Evolutionary conservation across 2,113 vertebrate genomes (phyloP).

Genomic region (Shinisaurus crocodilurus): DNA sequence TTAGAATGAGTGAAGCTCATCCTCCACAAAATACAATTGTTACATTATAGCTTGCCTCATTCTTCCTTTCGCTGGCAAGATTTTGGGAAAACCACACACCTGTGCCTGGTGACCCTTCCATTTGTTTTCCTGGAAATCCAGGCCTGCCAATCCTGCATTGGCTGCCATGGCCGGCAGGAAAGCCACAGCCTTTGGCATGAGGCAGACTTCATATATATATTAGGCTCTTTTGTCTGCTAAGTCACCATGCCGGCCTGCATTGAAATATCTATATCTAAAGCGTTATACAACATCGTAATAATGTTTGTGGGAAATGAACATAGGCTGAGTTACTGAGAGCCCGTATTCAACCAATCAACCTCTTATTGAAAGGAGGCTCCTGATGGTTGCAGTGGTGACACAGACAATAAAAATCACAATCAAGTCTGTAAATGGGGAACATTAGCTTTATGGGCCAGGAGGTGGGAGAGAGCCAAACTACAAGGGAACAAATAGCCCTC

Average conservation of each 20-base stretch:
- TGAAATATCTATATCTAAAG: constrained; percentile 73
- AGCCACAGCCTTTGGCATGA: constrained; percentile 74
- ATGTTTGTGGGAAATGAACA: constrained; percentile 82
- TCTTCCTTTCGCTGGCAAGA: not conserved
- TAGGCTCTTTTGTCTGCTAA: constrained; percentile 78
- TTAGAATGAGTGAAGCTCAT: not conserved
- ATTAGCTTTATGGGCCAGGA: constrained; percentile 33
- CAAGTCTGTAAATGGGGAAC: constrained; percentile 37
- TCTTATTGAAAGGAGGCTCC: constrained; percentile 67
- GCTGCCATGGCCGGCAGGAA: constrained; percentile 69
- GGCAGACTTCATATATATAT: constrained; percentile 83
- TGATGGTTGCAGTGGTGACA: constrained; percentile 63
- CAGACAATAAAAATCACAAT: constrained; percentile 43
- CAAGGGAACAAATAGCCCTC: constrained; percentile 46
- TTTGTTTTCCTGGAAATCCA: constrained; percentile 46
- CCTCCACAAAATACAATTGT: not conserved
- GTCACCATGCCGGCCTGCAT: constrained; percentile 78
- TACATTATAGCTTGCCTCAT: not conserved
- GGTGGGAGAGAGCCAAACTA: constrained; percentile 42
- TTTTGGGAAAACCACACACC: constrained; percentile 48
- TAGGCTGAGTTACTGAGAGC: constrained; percentile 81
- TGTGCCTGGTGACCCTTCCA: constrained; percentile 20
- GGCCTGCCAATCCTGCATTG: constrained; percentile 63
- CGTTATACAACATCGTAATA: constrained; percentile 82
- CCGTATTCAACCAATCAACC: constrained; percentile 78